Percentiles rank a stretch among this genome's conserved stretches.
Evolutionary conservation across 2,888 invertebrate species (phyloP).

Genomic region (Ectemnius lituratus): DNA sequence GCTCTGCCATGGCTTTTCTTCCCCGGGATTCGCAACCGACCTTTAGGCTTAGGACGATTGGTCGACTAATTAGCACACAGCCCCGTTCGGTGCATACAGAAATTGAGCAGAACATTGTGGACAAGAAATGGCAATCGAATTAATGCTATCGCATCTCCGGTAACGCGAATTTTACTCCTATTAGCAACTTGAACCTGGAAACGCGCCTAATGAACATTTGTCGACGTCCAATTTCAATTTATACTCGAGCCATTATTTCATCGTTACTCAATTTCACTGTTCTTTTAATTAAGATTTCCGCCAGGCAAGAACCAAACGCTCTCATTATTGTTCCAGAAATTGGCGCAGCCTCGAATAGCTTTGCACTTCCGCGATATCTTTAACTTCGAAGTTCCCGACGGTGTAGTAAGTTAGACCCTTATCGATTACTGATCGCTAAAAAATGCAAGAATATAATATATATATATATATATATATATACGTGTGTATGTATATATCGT

Average conservation of each 20-base stretch:
- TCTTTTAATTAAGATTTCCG: no score
- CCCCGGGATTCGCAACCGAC: conserved; percentile 49
- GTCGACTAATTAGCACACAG: conserved; percentile 58
- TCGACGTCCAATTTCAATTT: no score
- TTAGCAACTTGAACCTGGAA: no score
- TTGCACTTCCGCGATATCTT: conserved; percentile 22
- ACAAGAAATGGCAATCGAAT: conserved; percentile 57
- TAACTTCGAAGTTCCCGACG: neutral
- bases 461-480: no score
- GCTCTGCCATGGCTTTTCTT: conserved; percentile 56
- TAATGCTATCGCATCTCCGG: conserved; percentile 29
- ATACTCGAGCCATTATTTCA: no score
- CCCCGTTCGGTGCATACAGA: conserved; percentile 62
- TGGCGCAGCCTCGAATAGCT: no score
- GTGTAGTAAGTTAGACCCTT: neutral
- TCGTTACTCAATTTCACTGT: no score
- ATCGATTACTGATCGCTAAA: conserved; percentile 48
- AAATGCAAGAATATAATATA: conserved; percentile 56
- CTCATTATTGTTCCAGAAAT: no score
- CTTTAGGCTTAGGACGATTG: conserved; percentile 50
- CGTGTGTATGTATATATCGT: conserved; percentile 37
- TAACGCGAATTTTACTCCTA: neutral
- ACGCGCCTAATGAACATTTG: no score
- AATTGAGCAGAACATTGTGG: conserved; percentile 66
- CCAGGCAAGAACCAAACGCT: no score